phyloP scores from a whole-genome alignment of 2,888 invertebrate genomes.

The Nymphalis polychloros region DNA sequence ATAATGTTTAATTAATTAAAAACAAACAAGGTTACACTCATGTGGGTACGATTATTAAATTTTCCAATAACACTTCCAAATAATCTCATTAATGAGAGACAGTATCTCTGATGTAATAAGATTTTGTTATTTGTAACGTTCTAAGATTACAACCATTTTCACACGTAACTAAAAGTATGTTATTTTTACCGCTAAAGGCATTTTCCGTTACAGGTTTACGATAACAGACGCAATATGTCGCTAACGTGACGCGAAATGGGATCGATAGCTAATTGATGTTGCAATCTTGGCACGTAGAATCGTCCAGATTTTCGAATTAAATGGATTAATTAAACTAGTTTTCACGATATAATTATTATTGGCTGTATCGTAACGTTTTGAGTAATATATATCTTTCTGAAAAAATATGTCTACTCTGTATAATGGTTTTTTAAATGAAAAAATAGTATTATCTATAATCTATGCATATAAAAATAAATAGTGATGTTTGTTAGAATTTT shows the following conservation, averaged over 20 bases:
- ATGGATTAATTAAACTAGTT: neutral
- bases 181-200: constrained; percentile 2
- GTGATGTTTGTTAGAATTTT: no score
- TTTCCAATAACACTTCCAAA: no score
- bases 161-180: neutral
- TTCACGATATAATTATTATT: no score
- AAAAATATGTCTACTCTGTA: no score
- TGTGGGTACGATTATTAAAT: neutral
- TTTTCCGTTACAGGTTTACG: constrained; percentile 15
- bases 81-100: no score
- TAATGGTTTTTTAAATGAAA: no score
- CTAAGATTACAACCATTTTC: neutral
- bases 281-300: neutral
- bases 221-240: constrained; percentile 21
- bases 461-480: no score
- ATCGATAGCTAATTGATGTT: constrained; percentile 21
- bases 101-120: no score
- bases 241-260: constrained; percentile 19
- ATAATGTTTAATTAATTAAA: constrained; percentile 7
- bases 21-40: neutral
- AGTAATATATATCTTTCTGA: no score
- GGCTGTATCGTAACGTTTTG: no score
- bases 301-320: neutral
- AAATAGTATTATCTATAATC: no score
- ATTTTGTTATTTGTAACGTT: no score